phyloP scores from a whole-genome alignment of 30 jellyfish, hydroid and myxozoan genomes.

The Haliclystus octoradiatus region DNA sequence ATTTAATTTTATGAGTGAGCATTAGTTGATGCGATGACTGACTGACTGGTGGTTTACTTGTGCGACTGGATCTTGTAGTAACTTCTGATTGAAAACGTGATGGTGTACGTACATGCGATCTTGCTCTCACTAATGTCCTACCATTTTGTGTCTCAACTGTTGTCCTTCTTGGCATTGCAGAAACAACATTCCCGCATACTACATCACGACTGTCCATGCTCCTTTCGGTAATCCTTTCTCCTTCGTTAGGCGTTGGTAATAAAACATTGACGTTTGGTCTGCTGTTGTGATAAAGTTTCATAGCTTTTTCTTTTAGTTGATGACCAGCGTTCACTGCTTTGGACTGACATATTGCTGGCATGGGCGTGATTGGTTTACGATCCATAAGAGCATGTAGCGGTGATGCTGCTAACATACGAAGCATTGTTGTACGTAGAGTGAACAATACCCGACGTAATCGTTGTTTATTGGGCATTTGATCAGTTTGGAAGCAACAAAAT shows the following conservation, averaged over 20 bases:
- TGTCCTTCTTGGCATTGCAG: too few species aligned
- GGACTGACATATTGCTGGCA: not conserved
- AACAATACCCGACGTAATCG: not conserved
- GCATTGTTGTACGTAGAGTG: not conserved
- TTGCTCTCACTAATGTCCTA: too few species aligned
- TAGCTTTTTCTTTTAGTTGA: not conserved
- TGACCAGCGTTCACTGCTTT: not conserved
- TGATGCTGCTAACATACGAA: not conserved
- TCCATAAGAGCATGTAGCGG: not conserved
- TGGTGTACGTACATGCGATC: too few species aligned
- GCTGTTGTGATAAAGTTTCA: not conserved
- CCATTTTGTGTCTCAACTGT: too few species aligned
- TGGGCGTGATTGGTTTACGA: not conserved
- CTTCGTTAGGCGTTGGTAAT: not conserved
- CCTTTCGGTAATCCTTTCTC: too few species aligned
- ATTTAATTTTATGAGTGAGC: too few species aligned
- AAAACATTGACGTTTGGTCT: not conserved
- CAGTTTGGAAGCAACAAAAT: not conserved
- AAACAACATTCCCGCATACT: too few species aligned
- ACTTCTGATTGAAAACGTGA: too few species aligned
- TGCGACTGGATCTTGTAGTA: too few species aligned
- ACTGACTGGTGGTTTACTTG: too few species aligned
- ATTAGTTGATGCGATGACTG: too few species aligned
- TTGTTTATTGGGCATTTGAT: not conserved
- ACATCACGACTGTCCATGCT: too few species aligned